Base-by-base conservation (phyloP, 2,888 invertebrate species). In the Agriopis leucophaearia region DNA sequence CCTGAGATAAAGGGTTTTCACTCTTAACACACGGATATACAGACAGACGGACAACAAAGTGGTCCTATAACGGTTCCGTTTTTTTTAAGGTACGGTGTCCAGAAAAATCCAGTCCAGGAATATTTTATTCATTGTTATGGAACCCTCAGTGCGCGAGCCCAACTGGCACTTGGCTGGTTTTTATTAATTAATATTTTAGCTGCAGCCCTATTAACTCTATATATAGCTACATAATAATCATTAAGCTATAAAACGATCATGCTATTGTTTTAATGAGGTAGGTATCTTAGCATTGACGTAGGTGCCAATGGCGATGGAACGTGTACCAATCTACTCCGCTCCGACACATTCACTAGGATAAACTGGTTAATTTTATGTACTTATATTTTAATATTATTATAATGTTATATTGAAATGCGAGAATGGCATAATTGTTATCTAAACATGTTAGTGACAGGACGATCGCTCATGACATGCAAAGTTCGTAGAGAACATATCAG, bases 211-310 rank as follows among this genome's bases (percentile, higher is more conserved):
- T 55, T n/a, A 42, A 48, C 18, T 60, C 40, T 52, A 48, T 38
- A 64, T 7, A 45, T 35, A 45, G 35, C 18, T 55, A 47, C 18
- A 27, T 18, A 42, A 55, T 48, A 16, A 48, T 50, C 38, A 51
- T 40, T 18, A 12, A 50, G 27, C 57, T 54, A 69, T 64, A 65
- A 65, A 64, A 69, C 56, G 45, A 57, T 57, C 27, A 38, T 54
- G 56, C 60, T 36, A 64, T 64, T 69, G 69, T 69, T 61, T 69
- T 61, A 66, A 70, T 70, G 54, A 66, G 64, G 66, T 60, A 70
- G 66, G 66, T 57, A 65, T 64, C 42, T 45, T 52, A 36, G 58
- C 40, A 59, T 65, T 65, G 69, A 69, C 62, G 65, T 55, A 69
- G 57, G 62, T 50, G 52, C 45, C 40, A 48, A 12, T 51, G 18